Conservation (phyloP, 53 echinoderm and acorn worm species). For the Paracentrotus lividus region DNA sequence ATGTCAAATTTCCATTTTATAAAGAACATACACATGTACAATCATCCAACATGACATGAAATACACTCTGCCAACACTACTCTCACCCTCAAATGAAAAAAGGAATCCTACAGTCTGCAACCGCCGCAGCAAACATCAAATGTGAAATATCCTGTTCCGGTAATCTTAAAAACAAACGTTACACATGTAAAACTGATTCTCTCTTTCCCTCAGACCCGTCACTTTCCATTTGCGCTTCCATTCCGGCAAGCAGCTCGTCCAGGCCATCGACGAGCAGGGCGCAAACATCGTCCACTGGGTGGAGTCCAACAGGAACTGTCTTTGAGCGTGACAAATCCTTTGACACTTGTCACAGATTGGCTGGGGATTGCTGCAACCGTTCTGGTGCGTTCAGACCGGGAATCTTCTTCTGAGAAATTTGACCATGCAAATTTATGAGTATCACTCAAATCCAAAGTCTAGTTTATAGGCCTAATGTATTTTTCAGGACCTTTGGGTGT, state of each 20-base stretch:
- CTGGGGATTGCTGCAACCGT: not conserved
- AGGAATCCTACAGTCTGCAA: not conserved
- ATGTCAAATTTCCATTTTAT: not conserved
- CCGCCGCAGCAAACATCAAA: conserved; percentile 1
- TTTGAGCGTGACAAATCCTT: conserved; percentile 57
- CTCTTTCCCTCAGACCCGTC: conserved; percentile 57
- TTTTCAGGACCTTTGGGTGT: too few relatives aligned
- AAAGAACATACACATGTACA: conserved; percentile 1
- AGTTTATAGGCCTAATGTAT: too few relatives aligned
- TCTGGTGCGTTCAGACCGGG: conserved; percentile 1
- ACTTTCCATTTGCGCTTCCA: conserved; percentile 52
- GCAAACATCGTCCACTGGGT: conserved; percentile 27
- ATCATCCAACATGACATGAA: not conserved
- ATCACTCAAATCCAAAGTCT: too few relatives aligned
- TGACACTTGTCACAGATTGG: conserved; percentile 42
- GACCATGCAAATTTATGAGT: too few relatives aligned
- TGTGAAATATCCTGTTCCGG: conserved; percentile 49
- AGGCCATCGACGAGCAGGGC: not conserved
- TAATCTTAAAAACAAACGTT: conserved; percentile 64
- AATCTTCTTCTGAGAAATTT: not conserved
- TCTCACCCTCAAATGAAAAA: not conserved
- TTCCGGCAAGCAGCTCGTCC: conserved; percentile 26
- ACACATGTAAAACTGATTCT: conserved; percentile 51
- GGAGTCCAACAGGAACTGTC: conserved; percentile 48
- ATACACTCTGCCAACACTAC: not conserved